phyloP scores from a whole-genome alignment of 2,113 vertebrate species.

The Caloenas nicobarica region DNA sequence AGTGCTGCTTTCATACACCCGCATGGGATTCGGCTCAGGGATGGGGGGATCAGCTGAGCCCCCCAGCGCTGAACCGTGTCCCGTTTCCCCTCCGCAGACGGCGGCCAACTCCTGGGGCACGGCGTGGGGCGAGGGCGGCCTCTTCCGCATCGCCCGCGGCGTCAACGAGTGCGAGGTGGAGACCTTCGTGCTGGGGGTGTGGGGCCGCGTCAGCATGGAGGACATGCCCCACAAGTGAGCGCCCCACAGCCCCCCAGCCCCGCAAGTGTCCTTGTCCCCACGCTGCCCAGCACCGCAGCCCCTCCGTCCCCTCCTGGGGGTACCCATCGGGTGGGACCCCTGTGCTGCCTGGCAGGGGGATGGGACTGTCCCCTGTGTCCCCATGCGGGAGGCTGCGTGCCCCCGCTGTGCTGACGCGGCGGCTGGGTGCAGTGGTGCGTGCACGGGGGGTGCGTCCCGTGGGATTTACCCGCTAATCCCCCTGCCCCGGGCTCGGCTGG shows the following conservation, averaged over 20 bases:
- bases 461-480: constrained; percentile 53
- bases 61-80: fast-evolving
- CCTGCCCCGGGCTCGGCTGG: not conserved
- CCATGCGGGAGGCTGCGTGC: not conserved
- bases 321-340: not conserved
- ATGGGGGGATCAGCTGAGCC: fast-evolving
- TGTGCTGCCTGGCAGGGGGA: not conserved
- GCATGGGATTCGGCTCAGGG: not conserved
- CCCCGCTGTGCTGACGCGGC: not conserved
- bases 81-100: constrained; percentile 68
- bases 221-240: constrained; percentile 88
- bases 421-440: not conserved
- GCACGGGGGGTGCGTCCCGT: not conserved
- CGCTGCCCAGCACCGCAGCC: not conserved
- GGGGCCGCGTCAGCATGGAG: constrained; percentile 93
- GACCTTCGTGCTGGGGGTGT: constrained; percentile 91
- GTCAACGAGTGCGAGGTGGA: constrained; percentile 95
- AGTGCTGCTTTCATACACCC: not conserved
- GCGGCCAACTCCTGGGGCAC: constrained; percentile 97
- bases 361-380: not conserved
- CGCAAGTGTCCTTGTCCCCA: not conserved
- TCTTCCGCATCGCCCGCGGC: constrained; percentile 91
- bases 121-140: constrained; percentile 91
- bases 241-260: not conserved
- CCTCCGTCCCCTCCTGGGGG: not conserved